Conservation (phyloP, 2,888 invertebrate genomes). For the Rhagium mordax region DNA sequence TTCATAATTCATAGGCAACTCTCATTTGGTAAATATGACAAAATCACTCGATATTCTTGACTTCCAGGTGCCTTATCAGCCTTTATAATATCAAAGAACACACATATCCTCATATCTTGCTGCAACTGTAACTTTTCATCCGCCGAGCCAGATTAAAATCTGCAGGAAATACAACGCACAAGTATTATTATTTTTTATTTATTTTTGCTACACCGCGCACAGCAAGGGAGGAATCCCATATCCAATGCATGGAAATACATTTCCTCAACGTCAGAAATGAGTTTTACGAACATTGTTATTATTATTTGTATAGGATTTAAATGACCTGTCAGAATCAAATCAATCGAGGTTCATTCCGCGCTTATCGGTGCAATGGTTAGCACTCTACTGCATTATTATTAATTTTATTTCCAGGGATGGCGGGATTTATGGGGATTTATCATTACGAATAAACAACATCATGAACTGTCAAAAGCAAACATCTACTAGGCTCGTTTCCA, state of each 20-base stretch:
- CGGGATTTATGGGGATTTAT: slow-evolving; percentile 17
- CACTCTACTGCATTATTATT: not conserved
- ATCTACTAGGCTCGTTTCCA: slow-evolving; percentile 12
- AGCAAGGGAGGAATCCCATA: not conserved
- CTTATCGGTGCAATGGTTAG: not conserved
- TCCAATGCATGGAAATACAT: not conserved
- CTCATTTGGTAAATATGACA: too few relatives aligned
- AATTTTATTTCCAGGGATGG: slow-evolving; percentile 23
- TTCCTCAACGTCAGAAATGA: not conserved
- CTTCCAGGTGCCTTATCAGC: too few relatives aligned
- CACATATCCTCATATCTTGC: too few relatives aligned
- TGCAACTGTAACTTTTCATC: too few relatives aligned
- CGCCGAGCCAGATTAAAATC: too few relatives aligned
- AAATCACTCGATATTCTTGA: too few relatives aligned
- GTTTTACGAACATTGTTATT: not conserved
- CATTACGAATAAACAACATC: slow-evolving; percentile 27
- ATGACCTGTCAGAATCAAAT: not conserved
- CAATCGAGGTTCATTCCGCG: not conserved
- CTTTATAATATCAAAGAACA: too few relatives aligned
- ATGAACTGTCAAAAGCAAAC: slow-evolving; percentile 26
- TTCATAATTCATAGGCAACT: too few relatives aligned
- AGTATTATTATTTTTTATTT: too few relatives aligned
- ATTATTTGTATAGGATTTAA: not conserved
- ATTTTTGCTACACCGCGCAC: not conserved
- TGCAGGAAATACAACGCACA: too few relatives aligned